Base-by-base conservation (phyloP, 1,140 invertebrate genomes). In the Galendromus occidentalis region DNA sequence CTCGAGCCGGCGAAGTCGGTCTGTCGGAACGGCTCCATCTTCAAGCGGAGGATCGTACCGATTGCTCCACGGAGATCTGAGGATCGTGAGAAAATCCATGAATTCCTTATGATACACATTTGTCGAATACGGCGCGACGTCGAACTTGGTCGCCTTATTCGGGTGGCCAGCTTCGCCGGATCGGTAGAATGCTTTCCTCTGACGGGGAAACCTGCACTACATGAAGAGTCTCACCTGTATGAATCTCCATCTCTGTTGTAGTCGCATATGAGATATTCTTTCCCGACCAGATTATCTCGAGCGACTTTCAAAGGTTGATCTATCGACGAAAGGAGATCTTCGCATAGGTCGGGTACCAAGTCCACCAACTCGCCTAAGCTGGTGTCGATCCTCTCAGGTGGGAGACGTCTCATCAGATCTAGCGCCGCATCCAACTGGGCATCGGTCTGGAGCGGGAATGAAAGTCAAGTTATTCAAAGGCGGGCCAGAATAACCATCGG, bases 241-340 rank as follows among this genome's bases (percentile, higher is more conserved):
- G 94, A 98, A 78, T 98, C 95, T 28, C 93, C 94, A 79, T 99
- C 95, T 74, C 96, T 82, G 77, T 97, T 99, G 74, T 99, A 99
- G 80, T 99, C 96, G 79, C 96, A 98, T 2, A 98, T 78, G 64
- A 99, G 79, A 78, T 97, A 99, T 76, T 99, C 94, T 77, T 92
- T 95, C 39, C 93, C 92, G 67, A 84, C 85, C 71, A 85, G 85
- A 73, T 89, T 90, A 76, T 98, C 94, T 76, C 91, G 84, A 65
- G 91, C 91, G 71, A 98, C 92, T 81, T 98, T 98, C 63, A 99
- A 79, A 12, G 95, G 95, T 76, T 98, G 95, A 78, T 99, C 95
- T 28, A 99, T 93, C 1, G 93, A 95, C 12, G 91, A 95, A 5
- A 99, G 78, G 66, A 99, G 79, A 78, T 98, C 92, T 77, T 98